A percentile compares a stretch with the other conserved stretches of the same genome.
Evolutionary conservation across 2,888 invertebrate genomes (phyloP).

Genomic region (Epinotia bilunana): DNA sequence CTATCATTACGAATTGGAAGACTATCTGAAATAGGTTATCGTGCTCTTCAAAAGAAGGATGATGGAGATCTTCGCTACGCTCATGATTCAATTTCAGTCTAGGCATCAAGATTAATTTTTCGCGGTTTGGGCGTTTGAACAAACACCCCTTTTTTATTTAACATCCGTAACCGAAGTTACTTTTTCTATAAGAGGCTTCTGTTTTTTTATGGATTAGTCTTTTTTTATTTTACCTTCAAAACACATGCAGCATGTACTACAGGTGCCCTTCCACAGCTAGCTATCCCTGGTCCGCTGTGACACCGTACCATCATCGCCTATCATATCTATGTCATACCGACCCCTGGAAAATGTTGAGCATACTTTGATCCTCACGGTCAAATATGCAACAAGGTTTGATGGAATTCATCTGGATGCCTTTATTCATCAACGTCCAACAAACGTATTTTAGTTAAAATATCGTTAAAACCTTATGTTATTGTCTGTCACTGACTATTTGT

Average conservation of each 20-base stretch:
- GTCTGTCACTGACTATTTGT: too few species aligned
- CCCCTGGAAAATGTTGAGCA: background rate
- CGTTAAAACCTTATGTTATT: too few species aligned
- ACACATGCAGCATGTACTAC: slow-evolving; percentile 1
- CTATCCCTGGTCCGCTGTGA: background rate
- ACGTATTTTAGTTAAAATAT: too few species aligned
- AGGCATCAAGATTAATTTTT: too few species aligned
- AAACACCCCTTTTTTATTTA: too few species aligned
- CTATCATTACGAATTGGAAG: too few species aligned
- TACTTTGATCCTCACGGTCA: background rate
- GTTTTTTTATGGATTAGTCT: background rate
- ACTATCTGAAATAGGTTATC: too few species aligned
- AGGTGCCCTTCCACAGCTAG: background rate
- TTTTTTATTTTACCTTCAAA: background rate
- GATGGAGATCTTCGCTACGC: background rate
- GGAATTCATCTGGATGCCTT: too few species aligned
- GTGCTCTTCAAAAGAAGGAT: background rate
- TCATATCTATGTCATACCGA: background rate
- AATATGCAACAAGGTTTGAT: background rate
- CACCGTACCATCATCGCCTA: background rate
- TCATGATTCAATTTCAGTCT: background rate
- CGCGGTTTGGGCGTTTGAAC: too few species aligned
- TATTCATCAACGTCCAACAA: too few species aligned
- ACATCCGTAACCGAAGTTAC: too few species aligned
- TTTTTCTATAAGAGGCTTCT: background rate